Evolutionary conservation across 1,140 invertebrate genomes (phyloP), one percentile per base, ranked within the genome.

Genomic region (Temnothorax nylanderi): DNA sequence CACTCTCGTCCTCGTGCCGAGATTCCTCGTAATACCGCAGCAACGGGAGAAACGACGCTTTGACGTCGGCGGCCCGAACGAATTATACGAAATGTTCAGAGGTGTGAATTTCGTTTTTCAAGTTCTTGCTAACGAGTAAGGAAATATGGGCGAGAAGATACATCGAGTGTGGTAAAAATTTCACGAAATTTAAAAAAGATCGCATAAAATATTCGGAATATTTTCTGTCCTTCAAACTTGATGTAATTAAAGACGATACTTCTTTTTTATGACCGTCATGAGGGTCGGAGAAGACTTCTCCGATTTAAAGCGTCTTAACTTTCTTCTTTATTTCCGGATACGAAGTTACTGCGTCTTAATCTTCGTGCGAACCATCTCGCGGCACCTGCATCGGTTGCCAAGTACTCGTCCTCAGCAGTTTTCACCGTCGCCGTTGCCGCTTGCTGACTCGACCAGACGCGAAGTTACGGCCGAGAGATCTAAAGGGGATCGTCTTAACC

Each of bases 361-460:
- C 71, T 76, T 77, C 62, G 56, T 78, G 80, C 69, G 75, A 90
- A 77, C 54, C 62, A 80, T 78, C 75, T 86, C 72, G 67, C 58
- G 64, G 64, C 90, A 91, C 86, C 88, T 91, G 90, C 86, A 67
- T 84, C 84, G 26, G 60, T 67, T 34, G 72, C 72, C 85, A 75
- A 84, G 34, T 26, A 37, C 49, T 80, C 82, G 41, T 85, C 77
- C 90, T 91, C 91, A 91, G 91, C 91, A 91, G 69, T 91, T 90
- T 91, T 88, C 77, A 74, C 13, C 51, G 37, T 41, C 16, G 80
- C 69, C 65, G 41, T 44, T 21, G 80, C 69, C 60, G 74, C 84
- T 91, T 90, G 91, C 90, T 91, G 90, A 91, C 90, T 91, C 90
- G 80, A 74, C 90, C 41, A 86, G 54, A 87, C 89, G 76, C 81